A percentile compares a stretch with the other conserved stretches of the same genome.
Conservation (phyloP, 2,888 invertebrate species). For the Sphaeridia pumilis region DNA sequence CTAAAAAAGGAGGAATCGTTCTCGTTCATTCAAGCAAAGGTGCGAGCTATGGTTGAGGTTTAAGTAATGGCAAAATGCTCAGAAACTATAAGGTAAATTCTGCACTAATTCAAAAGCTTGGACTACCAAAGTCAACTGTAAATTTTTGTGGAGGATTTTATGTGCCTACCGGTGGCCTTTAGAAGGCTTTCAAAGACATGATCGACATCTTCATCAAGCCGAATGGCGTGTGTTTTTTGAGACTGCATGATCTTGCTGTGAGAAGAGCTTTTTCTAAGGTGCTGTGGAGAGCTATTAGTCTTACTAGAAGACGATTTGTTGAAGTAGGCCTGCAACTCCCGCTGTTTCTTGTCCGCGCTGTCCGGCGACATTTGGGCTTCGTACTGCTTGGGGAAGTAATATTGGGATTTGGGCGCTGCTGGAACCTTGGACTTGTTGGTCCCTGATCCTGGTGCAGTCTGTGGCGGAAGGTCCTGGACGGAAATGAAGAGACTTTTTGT, state of each 20-base stretch:
- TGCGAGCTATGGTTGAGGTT: no score
- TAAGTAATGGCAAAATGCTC: no score
- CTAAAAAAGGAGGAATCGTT: no score
- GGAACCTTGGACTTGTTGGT: constrained; percentile 34
- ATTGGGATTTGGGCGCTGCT: constrained; percentile 15
- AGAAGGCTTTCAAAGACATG: constrained; percentile 79
- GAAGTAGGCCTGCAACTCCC: constrained; percentile 64
- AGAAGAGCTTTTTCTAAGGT: constrained; percentile 38
- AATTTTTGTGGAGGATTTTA: no score
- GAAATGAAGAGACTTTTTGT: constrained; percentile 34
- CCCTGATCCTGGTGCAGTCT: constrained; percentile 41
- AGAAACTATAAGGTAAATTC: no score
- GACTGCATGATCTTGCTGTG: constrained; percentile 36
- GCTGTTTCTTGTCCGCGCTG: constrained; percentile 55
- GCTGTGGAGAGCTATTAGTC: constrained; percentile 15
- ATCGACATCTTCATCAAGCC: constrained; percentile 58
- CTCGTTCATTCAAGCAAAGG: no score
- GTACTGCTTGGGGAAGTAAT: constrained; percentile 57
- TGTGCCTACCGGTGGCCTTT: constrained; percentile 41
- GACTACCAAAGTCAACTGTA: no score
- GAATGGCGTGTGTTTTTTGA: constrained; percentile 30
- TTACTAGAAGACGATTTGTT: constrained; percentile 8
- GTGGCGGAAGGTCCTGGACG: constrained; percentile 42
- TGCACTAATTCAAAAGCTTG: no score
- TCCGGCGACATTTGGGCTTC: constrained; percentile 64